Percentiles rank a stretch among this genome's conserved stretches.
Conservation (phyloP, 2,888 invertebrate genomes). For the Sceliomorpha sp. region DNA sequence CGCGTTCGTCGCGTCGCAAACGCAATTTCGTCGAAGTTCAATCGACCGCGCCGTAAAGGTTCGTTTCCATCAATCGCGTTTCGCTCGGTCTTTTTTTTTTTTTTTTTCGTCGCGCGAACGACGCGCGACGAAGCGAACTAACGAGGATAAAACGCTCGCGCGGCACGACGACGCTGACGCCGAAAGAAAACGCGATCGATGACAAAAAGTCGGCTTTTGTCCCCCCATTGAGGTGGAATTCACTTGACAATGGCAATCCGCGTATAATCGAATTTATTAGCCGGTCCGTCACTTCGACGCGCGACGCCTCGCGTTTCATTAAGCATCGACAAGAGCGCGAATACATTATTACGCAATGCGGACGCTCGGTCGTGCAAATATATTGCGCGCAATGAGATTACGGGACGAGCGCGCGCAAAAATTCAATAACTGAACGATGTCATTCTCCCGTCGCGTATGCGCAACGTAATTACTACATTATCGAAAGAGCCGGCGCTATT, state of each 20-base stretch:
- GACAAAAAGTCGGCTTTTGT: background rate
- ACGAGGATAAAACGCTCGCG: too few relatives aligned
- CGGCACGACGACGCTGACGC: too few relatives aligned
- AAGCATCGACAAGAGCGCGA: constrained; percentile 45
- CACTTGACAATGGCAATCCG: constrained; percentile 34
- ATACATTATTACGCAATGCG: constrained; percentile 40
- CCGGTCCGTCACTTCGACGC: constrained; percentile 27
- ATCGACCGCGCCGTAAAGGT: too few relatives aligned
- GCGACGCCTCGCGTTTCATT: constrained; percentile 45
- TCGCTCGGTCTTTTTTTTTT: too few relatives aligned
- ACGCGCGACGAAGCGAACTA: too few relatives aligned
- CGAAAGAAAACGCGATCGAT: constrained; percentile 7
- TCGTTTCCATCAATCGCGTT: too few relatives aligned
- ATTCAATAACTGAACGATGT: constrained; percentile 43
- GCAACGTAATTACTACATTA: constrained; percentile 47
- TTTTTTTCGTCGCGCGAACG: too few relatives aligned
- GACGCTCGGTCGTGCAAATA: constrained; percentile 38
- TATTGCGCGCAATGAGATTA: constrained; percentile 33
- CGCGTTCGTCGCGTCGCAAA: too few relatives aligned
- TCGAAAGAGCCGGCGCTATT: constrained; percentile 39
- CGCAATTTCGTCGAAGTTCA: too few relatives aligned
- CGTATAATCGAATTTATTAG: constrained; percentile 46
- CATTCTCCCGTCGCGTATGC: constrained; percentile 30
- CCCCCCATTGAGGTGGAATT: constrained; percentile 11
- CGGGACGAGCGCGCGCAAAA: constrained; percentile 28